phyloP scores from a whole-genome alignment of 2,797 vertebrate species.

The Gymnocypris eckloni region DNA sequence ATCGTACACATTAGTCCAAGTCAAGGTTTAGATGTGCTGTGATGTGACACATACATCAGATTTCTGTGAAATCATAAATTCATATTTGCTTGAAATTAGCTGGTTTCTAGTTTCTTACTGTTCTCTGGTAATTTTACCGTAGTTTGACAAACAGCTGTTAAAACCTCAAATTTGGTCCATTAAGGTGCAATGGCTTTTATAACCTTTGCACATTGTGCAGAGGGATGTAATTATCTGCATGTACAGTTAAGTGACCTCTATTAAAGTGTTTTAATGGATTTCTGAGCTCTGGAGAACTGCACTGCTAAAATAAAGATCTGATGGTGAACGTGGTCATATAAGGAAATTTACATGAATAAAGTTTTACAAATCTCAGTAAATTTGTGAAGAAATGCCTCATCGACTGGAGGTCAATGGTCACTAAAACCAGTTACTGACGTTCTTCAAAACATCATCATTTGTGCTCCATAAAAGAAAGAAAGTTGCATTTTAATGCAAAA shows the following conservation, averaged over 20 bases:
- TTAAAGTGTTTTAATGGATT: conserved; percentile 63
- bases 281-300: conserved; percentile 44
- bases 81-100: not conserved
- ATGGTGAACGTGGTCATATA: not conserved
- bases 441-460: not conserved
- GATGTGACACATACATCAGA: not conserved
- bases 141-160: conserved; percentile 8
- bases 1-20: not conserved
- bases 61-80: not conserved
- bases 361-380: not conserved
- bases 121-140: not conserved
- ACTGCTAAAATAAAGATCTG: not conserved
- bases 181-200: conserved; percentile 36
- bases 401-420: not conserved
- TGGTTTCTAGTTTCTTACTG: not conserved
- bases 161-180: not conserved
- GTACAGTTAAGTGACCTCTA: conserved; percentile 61
- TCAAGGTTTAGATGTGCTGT: not conserved
- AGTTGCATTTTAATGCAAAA: no score
- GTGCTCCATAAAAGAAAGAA: not conserved
- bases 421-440: no score
- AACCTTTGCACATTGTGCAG: conserved; percentile 53
- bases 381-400: not conserved
- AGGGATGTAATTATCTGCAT: conserved; percentile 58
- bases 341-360: not conserved